Evolutionary conservation across 2,888 invertebrate species (phyloP), one percentile per base, ranked within the genome.

Genomic region (Phymatocera aterrima): DNA sequence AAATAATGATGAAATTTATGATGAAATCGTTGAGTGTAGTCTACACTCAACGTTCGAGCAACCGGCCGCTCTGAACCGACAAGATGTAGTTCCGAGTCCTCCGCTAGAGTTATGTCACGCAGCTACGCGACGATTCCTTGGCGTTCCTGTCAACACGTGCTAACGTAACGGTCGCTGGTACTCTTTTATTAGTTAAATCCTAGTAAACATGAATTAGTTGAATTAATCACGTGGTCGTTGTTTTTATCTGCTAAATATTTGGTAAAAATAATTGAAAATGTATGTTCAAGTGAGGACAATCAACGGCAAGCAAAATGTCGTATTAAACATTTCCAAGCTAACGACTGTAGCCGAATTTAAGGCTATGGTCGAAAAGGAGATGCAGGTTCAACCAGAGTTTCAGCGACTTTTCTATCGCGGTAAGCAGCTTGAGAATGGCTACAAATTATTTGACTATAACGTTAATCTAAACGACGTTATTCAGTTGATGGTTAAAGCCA

Each of bases 381-480:
- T 95, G 82, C 87, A 91, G 10, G 90, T 94, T 28, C 89, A 92
- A 77, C 90, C 91, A 0, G 91, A 92, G 18, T 87, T 91, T 48
- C 95, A 95, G 87, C 91, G 93, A 70, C 89, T 95, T 12, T 93
- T 94, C 84, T 95, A 94, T 84, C 93, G 94, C 79, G 95, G 95
- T 24, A 95, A 95, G 89, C 90, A 95, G 93, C 90, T 96, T 74
- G 95, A 95, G 88, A 93, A 95, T 92, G 94, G 94, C 0, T 94
- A 95, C 84, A 93, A 93, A 77, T 91, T 97, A 81, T 94, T 95
- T 88, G 96, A 96, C 88, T 97, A 97, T 87, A 93, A 93, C 84
- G 94, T 96, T n/a, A 94, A 94, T 80, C 90, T 95, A 15, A 95
- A 96, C 90, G 95, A 96, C 89, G 94, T 96, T 18, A 93, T 96